A percentile compares a stretch with the other conserved stretches of the same genome.
Evolutionary conservation across 1,140 invertebrate species (phyloP).

Genomic region (Panulirus ornatus): DNA sequence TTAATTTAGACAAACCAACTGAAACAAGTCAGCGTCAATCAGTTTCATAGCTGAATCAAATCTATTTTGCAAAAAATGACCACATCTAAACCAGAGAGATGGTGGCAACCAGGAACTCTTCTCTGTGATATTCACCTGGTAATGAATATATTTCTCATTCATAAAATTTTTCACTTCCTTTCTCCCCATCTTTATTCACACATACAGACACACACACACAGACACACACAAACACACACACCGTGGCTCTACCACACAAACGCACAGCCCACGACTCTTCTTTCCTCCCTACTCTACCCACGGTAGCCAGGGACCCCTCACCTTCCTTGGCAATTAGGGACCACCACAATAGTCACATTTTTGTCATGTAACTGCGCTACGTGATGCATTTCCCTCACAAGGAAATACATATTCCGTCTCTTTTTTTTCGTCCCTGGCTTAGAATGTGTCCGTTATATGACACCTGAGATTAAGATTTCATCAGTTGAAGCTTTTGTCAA

Average conservation of each 20-base stretch:
- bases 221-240: background rate
- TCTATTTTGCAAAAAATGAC: background rate
- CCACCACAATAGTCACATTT: no score
- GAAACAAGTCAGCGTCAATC: background rate
- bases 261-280: background rate
- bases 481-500: no score
- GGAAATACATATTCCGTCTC: background rate
- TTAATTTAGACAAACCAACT: background rate
- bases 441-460: no score
- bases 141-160: background rate
- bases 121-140: background rate
- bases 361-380: background rate
- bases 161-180: background rate
- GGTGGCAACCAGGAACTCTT: background rate
- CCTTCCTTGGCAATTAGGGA: no score
- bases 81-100: background rate
- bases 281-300: background rate
- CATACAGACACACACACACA: background rate
- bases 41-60: background rate
- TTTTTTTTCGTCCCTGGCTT: background rate
- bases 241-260: background rate
- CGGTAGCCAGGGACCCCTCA: no score
- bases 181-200: background rate
- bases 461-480: no score
- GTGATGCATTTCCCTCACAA: background rate